Evolutionary conservation across 2,888 invertebrate species (phyloP), one percentile per base, ranked within the genome.

Genomic region (Rotaria magnacalcarata): DNA sequence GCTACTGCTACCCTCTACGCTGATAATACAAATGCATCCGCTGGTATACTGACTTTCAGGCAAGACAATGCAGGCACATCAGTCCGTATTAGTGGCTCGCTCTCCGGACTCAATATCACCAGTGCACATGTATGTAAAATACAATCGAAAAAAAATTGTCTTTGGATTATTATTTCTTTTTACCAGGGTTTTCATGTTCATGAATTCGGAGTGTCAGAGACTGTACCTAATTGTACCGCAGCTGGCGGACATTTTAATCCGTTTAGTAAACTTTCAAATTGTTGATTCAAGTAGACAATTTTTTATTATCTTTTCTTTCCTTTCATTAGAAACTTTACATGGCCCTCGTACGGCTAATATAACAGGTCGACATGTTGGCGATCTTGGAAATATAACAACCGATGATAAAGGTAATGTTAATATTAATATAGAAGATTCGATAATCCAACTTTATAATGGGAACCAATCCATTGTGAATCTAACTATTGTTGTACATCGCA

Each of bases 171-270:
- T 34, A 10, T 27, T 14, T 10, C 7, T 34, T 27, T 67, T 16
- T 27, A 6, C 11, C n/a, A 47, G 43, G 80, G 80, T n/a, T 80
- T 80, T 80, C 80, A 80, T 24, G 47, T 80, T 80, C 80, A 80
- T 80, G n/a, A 14, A 41, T 3, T 47, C n/a, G 14, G 24, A 8
- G 47, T 80, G 4, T 43, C 43, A 24, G 14, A 47, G 10, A 21
- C 10, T 14, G 3, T 14, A 24, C 43, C 43, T 0, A 80, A 47
- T 47, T 80, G 80, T 47, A 47, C 47, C n/a, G 80, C 80, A 14
- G 80, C 80, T n/a, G 80, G 80, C 11, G 19, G 2, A 19, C 80
- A 80, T 47, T 47, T 80, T 47, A 80, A 80, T 80, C 80, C 80
- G 7, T 80, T 47, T 24, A 80, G 47, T 80, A 10, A n/a, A 16